Conservation (phyloP, 2,797 vertebrate genomes). For the Gallinago nigripennis region DNA sequence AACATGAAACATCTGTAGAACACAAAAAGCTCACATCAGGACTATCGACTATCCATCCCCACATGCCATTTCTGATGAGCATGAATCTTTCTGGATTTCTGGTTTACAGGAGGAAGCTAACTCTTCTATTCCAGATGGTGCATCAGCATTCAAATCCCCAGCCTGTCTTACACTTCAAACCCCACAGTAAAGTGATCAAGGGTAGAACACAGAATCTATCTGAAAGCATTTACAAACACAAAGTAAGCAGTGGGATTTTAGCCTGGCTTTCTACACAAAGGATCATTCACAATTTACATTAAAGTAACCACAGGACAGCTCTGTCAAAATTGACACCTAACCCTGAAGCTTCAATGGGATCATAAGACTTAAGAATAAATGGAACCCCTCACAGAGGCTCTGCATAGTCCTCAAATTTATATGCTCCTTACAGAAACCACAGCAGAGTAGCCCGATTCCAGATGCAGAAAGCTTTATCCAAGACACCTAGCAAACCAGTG, state of each 20-base stretch:
- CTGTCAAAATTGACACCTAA: not conserved
- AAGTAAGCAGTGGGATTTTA: not conserved
- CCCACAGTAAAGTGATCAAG: not conserved
- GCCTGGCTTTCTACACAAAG: not conserved
- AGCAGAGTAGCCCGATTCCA: not conserved
- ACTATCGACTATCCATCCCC: not conserved
- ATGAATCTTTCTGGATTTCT: not conserved
- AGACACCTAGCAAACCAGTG: not conserved
- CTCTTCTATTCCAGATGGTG: not conserved
- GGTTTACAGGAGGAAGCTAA: not conserved
- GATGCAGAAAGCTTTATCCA: not conserved
- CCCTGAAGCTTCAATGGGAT: not conserved
- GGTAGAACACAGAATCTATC: not conserved
- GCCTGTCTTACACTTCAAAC: fast-evolving
- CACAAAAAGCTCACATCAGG: not conserved
- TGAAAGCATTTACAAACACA: not conserved
- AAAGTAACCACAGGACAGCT: not conserved
- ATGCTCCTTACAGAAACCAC: not conserved
- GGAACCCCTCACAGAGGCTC: not conserved
- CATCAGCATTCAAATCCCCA: not conserved
- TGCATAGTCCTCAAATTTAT: not conserved
- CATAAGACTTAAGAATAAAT: not conserved
- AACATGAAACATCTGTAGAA: not conserved
- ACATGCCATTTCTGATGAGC: not conserved
- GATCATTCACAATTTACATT: not conserved